phyloP scores from a whole-genome alignment of 2,113 vertebrate genomes.

The Aix galericulata region DNA sequence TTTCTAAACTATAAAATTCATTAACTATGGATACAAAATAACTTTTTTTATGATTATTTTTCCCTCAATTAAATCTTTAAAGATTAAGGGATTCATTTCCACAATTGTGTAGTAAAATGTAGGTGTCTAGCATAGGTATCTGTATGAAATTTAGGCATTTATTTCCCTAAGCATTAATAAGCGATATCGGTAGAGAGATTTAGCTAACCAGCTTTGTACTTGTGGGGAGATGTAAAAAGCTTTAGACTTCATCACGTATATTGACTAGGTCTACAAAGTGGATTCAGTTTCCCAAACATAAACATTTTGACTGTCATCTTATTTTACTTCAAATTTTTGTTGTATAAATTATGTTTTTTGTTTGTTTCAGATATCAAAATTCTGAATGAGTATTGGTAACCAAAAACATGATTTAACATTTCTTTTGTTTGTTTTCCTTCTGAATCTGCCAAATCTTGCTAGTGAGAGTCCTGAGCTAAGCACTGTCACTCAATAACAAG shows the following conservation, averaged over 20 bases:
- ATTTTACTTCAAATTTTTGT: neutral
- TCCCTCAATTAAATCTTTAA: neutral
- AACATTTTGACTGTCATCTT: neutral
- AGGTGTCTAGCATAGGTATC: neutral
- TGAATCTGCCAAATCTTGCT: neutral
- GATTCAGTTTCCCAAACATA: neutral
- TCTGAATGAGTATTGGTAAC: neutral
- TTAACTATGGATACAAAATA: neutral
- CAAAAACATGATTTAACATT: neutral
- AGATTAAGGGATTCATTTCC: neutral
- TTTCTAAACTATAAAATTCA: neutral
- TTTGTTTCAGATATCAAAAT: neutral
- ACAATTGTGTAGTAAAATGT: neutral
- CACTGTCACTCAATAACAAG: neutral
- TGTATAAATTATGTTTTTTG: neutral
- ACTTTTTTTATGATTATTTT: neutral
- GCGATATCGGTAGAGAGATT: neutral
- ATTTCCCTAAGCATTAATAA: neutral
- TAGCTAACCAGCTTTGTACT: neutral
- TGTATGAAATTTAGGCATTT: neutral
- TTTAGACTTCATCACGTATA: neutral
- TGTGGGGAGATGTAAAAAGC: neutral
- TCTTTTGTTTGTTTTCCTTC: too few relatives aligned
- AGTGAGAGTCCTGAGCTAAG: neutral
- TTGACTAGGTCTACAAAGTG: neutral